Base-by-base conservation (phyloP, 2,888 invertebrate species). In the Lacanobia oleracea region DNA sequence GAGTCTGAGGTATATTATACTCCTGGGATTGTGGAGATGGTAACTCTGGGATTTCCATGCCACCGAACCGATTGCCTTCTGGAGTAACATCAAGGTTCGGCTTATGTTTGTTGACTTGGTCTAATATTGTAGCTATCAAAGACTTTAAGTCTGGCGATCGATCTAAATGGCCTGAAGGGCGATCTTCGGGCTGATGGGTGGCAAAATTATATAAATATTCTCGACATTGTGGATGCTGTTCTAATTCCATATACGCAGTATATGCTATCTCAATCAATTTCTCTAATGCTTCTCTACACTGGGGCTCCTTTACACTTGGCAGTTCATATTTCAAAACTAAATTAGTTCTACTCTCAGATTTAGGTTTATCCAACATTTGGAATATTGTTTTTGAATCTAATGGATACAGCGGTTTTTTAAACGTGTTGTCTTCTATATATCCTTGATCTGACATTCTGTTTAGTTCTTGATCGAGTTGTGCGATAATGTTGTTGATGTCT, bases 221-320 rank as follows among this genome's bases (percentile, higher is more conserved):
- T 12, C 57, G 66, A 59, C 89, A 89, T 40, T 82, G 72, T 16
- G 86, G 87, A 51, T 82, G 72, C 16, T 84, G 74, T 6, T 83
- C 73, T 37, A 90, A 57, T 54, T 82, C 74, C 43, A 68, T 27
- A 54, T 88, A 87, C 16, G 85, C 81, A n/a, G 81, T 75, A 45
- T 89, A 81, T 16, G 89, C 88, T 62, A 77, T 71, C 71, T 88
- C 73, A 33, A 90, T 83, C 23, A 91, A 72, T 48, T 79, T 86
- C 7, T 79, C 62, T 45, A 90, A 79, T n/a, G 85, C 84, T 37
- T 86, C 80, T 67, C 83, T 86, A 63, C 91, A 91, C 12, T 72
- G 65, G 9, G 83, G 82, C n/a, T 84, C 83, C 3, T 77, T 50
- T 14, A 75, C 62, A 27, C 73, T 72, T 14, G 89, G 89, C 4